These are phyloP conservation scores for Tortrix viridana DNA, from an alignment of 2,888 invertebrate species.

Conservation along the genomic window DNA sequence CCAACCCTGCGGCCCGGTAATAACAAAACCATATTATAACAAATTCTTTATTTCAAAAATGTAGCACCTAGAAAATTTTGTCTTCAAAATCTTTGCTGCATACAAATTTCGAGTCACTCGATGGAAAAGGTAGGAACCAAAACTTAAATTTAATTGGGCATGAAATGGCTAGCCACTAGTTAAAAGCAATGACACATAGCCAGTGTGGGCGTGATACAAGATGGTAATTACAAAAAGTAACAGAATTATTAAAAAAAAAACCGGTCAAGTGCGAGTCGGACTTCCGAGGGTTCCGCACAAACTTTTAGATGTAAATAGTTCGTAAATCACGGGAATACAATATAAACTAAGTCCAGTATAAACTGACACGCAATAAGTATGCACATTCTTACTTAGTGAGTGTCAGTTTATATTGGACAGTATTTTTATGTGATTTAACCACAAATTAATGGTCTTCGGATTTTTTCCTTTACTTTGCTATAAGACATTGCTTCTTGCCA, in stretches of 20 bases:
- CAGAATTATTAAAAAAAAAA: background rate
- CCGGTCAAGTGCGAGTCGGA: no score
- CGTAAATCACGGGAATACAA: no score
- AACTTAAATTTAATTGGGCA: conserved; percentile 16
- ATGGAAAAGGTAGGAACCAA: conserved; percentile 52
- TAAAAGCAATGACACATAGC: background rate
- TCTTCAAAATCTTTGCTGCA: conserved; percentile 64
- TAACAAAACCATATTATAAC: conserved; percentile 51
- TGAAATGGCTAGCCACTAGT: conserved; percentile 20
- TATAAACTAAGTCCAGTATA: no score
- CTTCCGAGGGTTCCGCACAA: no score
- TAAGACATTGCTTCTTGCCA: no score
- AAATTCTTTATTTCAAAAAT: conserved; percentile 70
- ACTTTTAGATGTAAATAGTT: no score
- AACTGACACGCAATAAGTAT: no score
- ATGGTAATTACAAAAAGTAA: background rate
- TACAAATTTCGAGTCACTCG: conserved; percentile 54
- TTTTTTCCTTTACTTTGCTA: no score
- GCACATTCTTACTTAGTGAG: no score
- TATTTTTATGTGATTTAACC: no score
- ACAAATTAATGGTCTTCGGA: no score
- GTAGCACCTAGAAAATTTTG: conserved; percentile 77
- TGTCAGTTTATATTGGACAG: no score
- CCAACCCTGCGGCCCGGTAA: conserved; percentile 6
- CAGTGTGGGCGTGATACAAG: background rate